phyloP scores from a whole-genome alignment of 2,888 invertebrate genomes.

The Rhagonycha lutea region DNA sequence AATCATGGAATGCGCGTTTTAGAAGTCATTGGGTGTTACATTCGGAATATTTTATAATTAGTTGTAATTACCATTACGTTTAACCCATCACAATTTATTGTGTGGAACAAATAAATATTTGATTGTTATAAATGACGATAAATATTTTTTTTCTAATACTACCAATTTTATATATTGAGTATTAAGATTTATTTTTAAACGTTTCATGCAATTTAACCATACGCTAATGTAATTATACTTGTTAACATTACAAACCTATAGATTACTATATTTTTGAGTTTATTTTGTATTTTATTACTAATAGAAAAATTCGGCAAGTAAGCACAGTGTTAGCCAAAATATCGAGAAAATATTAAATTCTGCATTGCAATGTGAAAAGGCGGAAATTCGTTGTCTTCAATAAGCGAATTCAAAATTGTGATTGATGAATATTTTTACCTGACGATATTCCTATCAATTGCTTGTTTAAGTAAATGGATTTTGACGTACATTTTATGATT shows the following conservation, averaged over 20 bases:
- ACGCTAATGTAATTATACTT: background rate
- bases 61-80: background rate
- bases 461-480: background rate
- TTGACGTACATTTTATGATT: background rate
- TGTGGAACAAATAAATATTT: background rate
- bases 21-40: background rate
- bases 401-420: background rate
- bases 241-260: background rate
- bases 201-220: background rate
- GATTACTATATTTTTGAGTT: background rate
- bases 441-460: background rate
- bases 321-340: background rate
- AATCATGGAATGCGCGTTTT: background rate
- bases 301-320: background rate
- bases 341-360: background rate
- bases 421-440: background rate
- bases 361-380: background rate
- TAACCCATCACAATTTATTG: background rate
- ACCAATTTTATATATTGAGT: background rate
- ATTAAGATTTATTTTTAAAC: conserved; percentile 1
- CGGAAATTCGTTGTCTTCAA: background rate
- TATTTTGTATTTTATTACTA: background rate
- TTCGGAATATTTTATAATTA: background rate
- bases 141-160: background rate
- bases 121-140: conserved; percentile 1